Conservation (phyloP, 2,113 vertebrate species). For the Antigone vipio region DNA sequence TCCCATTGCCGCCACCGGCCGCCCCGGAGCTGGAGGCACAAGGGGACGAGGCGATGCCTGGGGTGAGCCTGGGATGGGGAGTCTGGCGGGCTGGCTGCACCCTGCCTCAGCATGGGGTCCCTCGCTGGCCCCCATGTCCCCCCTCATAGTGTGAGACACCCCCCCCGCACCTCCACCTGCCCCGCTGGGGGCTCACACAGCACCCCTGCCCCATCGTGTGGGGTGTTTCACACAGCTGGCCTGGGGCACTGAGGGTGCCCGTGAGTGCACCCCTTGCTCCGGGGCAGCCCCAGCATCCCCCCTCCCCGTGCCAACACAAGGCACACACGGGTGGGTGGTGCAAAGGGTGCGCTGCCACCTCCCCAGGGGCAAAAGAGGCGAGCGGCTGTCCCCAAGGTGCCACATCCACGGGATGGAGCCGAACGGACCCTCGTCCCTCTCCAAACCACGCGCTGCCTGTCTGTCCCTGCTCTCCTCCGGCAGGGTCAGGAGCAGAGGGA, state of each 20-base stretch:
- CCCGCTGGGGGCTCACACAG: rapidly evolving
- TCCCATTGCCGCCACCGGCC: rapidly evolving
- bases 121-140: rapidly evolving
- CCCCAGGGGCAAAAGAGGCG: not conserved
- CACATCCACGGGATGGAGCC: not conserved
- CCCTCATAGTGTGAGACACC: rapidly evolving
- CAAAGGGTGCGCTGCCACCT: not conserved
- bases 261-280: not conserved
- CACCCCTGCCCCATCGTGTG: rapidly evolving
- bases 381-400: rapidly evolving
- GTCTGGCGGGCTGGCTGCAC: rapidly evolving
- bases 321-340: rapidly evolving
- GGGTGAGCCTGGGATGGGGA: not conserved
- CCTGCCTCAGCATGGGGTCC: rapidly evolving
- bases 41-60: rapidly evolving
- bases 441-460: rapidly evolving
- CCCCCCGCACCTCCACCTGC: rapidly evolving
- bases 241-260: not conserved
- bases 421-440: rapidly evolving
- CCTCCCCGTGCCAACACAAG: rapidly evolving
- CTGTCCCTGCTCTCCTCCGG: not conserved
- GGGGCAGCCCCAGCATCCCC: not conserved
- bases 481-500: rapidly evolving
- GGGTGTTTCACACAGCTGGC: not conserved
- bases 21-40: rapidly evolving